Conservation (phyloP, 1,140 invertebrate genomes). For the Proctacanthus coquilletti region DNA sequence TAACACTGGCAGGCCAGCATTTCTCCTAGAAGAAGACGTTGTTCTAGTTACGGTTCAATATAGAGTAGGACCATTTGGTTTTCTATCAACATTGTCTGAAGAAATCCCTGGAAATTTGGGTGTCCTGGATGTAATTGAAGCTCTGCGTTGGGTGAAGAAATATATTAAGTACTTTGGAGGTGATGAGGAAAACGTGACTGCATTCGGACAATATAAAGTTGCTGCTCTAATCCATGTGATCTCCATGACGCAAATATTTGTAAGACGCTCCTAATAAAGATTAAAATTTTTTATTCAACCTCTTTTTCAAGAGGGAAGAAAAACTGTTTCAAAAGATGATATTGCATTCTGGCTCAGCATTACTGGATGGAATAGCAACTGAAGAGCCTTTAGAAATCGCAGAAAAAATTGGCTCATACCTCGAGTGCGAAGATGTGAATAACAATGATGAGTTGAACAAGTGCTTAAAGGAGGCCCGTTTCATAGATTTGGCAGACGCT, state of each 20-base stretch:
- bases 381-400: neutral
- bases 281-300: no score
- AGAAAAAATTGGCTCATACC: neutral
- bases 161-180: slow-evolving; percentile 13
- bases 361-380: neutral
- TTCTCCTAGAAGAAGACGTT: slow-evolving; percentile 43
- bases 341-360: neutral
- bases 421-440: neutral
- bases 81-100: slow-evolving; percentile 29
- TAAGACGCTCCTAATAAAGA: no score
- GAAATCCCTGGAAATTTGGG: slow-evolving; percentile 33
- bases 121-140: slow-evolving; percentile 29
- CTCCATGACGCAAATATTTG: neutral
- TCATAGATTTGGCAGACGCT: neutral
- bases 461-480: neutral
- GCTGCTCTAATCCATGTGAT: neutral
- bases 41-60: slow-evolving; percentile 50
- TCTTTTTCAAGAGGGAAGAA: no score
- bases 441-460: neutral
- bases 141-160: slow-evolving; percentile 14
- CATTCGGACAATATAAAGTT: slow-evolving; percentile 8
- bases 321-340: neutral
- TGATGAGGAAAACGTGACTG: slow-evolving; percentile 9
- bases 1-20: no score
- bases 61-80: slow-evolving; percentile 39